A percentile compares a stretch with the other conserved stretches of the same genome.
Evolutionary conservation across 2,797 vertebrate genomes (phyloP).

Genomic region (Sorex maritimensis): DNA sequence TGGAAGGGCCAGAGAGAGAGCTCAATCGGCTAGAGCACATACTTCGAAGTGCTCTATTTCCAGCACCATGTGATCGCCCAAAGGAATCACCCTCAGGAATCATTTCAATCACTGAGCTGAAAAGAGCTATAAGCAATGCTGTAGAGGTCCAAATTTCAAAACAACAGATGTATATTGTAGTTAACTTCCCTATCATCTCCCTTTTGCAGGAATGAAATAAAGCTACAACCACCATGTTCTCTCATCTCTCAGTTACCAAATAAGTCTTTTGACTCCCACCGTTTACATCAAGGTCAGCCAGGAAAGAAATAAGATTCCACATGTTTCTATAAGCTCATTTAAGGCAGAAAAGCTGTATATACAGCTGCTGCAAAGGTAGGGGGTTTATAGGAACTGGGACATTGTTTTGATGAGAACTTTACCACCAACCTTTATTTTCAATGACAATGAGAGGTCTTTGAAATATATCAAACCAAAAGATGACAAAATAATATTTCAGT

Average conservation of each 20-base stretch:
- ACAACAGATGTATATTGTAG: background rate
- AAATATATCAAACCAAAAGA: constrained; percentile 60
- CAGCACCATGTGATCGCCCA: no score
- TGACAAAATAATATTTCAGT: constrained; percentile 72
- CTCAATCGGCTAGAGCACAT: no score
- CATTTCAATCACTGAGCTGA: no score
- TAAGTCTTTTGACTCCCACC: constrained; percentile 34
- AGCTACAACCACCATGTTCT: background rate
- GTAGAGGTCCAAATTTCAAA: no score
- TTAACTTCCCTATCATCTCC: background rate
- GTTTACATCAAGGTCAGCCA: background rate
- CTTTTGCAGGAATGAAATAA: constrained; percentile 1
- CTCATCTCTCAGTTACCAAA: background rate
- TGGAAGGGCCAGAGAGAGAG: no score
- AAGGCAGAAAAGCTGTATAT: constrained; percentile 29
- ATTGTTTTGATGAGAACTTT: constrained; percentile 64
- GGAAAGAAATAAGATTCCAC: constrained; percentile 41
- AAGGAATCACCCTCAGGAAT: no score
- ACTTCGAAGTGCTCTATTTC: no score
- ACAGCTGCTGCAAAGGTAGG: constrained; percentile 34
- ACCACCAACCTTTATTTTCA: constrained; percentile 71
- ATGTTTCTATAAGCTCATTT: background rate
- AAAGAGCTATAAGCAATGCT: no score
- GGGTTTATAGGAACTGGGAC: constrained; percentile 30
- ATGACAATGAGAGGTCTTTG: background rate